phyloP scores from a whole-genome alignment of 2,797 vertebrate species.

The Rhyacichthys aspro region DNA sequence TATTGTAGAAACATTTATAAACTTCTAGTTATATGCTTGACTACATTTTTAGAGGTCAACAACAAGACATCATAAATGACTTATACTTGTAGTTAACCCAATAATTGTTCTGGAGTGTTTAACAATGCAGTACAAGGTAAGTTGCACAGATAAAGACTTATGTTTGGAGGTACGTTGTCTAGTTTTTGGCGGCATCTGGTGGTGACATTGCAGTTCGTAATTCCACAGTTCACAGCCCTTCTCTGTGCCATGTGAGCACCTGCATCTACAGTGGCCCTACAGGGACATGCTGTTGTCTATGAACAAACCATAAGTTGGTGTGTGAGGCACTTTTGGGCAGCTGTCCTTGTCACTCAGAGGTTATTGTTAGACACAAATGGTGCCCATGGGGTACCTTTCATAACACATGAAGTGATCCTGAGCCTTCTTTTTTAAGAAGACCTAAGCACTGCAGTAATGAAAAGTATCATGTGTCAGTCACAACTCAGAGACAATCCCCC shows the following conservation, averaged over 20 bases:
- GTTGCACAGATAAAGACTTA: background rate
- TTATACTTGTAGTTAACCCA: background rate
- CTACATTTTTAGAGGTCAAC: background rate
- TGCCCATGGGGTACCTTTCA: conserved; percentile 52
- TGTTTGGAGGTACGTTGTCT: background rate
- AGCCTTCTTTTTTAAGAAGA: conserved; percentile 40
- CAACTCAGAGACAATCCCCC: background rate
- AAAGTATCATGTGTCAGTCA: conserved; percentile 15
- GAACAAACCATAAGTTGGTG: background rate
- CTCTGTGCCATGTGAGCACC: background rate
- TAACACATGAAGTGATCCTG: conserved; percentile 22
- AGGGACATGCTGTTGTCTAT: too few relatives aligned
- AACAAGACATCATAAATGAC: too few relatives aligned
- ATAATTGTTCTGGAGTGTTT: too few relatives aligned
- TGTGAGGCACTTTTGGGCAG: conserved; percentile 39
- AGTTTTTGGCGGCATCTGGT: background rate
- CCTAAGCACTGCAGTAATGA: background rate
- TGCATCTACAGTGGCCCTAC: too few relatives aligned
- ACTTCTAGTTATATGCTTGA: too few relatives aligned
- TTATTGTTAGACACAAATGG: conserved; percentile 77
- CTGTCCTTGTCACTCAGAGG: conserved; percentile 58
- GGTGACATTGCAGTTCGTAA: background rate
- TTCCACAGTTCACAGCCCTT: background rate
- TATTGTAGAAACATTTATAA: background rate
- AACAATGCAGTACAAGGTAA: background rate